Conservation (phyloP, 2,888 invertebrate genomes). For the Falcaria lacertinaria region DNA sequence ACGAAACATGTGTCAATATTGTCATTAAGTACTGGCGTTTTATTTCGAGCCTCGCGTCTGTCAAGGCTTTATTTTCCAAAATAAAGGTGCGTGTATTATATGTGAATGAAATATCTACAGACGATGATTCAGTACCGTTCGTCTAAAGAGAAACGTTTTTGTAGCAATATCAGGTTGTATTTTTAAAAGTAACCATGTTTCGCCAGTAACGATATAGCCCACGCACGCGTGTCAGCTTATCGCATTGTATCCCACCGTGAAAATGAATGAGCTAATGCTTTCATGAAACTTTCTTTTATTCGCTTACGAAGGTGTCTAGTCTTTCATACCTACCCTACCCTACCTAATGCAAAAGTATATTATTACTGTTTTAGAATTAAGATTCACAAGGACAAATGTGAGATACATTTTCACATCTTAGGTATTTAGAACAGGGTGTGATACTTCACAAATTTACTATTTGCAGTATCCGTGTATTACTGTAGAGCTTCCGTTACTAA, state of each 20-base stretch:
- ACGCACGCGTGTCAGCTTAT: not conserved
- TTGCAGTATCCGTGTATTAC: not conserved
- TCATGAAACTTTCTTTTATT: not conserved
- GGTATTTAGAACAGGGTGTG: not conserved
- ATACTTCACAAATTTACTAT: not conserved
- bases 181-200: not conserved
- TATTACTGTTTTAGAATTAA: not conserved
- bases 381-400: not conserved
- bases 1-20: not conserved
- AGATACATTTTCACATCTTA: not conserved
- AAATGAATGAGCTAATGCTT: slow-evolving; percentile 2
- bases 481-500: not conserved
- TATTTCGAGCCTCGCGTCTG: not conserved
- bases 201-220: not conserved
- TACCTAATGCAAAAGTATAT: not conserved
- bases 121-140: not conserved
- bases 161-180: not conserved
- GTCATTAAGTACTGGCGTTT: not conserved
- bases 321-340: too few relatives aligned
- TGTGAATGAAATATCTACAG: not conserved
- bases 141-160: not conserved
- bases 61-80: slow-evolving; percentile 1
- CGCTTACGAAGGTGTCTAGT: not conserved
- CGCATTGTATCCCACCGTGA: slow-evolving; percentile 1
- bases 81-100: not conserved